Evolutionary conservation across 2,888 invertebrate species (phyloP).

Genomic region (Drepanosiphum platanoidis): DNA sequence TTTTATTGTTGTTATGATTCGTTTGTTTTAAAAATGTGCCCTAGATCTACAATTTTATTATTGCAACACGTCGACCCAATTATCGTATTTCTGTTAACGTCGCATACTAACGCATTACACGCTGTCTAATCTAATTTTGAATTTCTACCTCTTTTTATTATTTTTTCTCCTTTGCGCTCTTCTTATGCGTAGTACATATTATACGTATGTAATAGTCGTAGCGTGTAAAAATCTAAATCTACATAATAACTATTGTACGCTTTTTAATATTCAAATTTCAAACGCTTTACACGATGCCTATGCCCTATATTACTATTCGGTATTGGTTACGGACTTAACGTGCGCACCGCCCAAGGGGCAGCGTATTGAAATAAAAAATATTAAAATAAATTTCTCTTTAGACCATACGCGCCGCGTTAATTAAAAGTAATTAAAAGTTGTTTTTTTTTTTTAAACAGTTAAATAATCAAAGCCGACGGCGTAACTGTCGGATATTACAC

Average conservation of each 20-base stretch:
- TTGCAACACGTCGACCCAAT: too few species aligned
- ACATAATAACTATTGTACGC: not conserved
- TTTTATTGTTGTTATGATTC: too few species aligned
- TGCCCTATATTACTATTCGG: not conserved
- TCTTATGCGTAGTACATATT: not conserved
- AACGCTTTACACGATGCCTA: too few species aligned
- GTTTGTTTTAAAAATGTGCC: too few species aligned
- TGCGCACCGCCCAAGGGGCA: not conserved
- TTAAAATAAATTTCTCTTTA: constrained; percentile 28
- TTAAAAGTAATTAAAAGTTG: not conserved
- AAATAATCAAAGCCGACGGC: constrained; percentile 11
- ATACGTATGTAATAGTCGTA: not conserved
- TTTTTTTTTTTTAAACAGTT: not conserved
- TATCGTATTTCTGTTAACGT: too few species aligned
- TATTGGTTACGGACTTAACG: not conserved
- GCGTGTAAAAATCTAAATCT: not conserved
- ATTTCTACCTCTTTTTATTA: not conserved
- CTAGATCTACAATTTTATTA: too few species aligned
- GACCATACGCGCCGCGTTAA: not conserved
- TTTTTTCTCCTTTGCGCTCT: not conserved
- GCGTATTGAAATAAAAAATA: constrained; percentile 9
- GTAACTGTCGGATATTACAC: not conserved
- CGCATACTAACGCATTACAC: too few species aligned
- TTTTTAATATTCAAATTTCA: too few species aligned
- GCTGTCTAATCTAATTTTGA: not conserved